phyloP scores from a whole-genome alignment of 2,113 vertebrate species.

The Alexandromys fortis region DNA sequence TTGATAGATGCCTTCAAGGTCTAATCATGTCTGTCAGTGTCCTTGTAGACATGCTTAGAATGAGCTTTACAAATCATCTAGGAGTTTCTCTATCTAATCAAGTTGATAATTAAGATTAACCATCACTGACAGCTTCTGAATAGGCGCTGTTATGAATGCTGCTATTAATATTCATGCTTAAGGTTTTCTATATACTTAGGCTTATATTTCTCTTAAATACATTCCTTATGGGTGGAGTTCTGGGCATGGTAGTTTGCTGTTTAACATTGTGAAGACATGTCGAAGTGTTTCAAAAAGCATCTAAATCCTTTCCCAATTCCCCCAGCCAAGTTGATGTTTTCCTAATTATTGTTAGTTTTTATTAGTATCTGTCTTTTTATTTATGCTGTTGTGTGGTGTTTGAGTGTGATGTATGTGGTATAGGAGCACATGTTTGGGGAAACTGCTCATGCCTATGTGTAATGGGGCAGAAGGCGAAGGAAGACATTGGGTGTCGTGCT shows the following conservation, averaged over 20 bases:
- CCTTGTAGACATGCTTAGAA: background rate
- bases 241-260: background rate
- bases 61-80: background rate
- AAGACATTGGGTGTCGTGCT: background rate
- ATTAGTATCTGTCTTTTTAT: background rate
- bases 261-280: background rate
- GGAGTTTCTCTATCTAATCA: background rate
- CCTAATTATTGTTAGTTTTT: background rate
- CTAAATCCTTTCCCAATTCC: background rate
- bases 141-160: background rate
- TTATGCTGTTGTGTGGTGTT: background rate
- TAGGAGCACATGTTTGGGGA: background rate
- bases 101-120: background rate
- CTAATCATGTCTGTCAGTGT: background rate
- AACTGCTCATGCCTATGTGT: background rate
- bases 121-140: background rate
- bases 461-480: background rate
- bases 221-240: background rate
- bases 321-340: background rate
- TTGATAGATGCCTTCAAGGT: background rate
- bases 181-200: background rate
- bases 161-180: background rate
- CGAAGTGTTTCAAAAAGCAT: background rate
- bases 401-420: background rate
- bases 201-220: background rate